Evolutionary conservation across 1,140 invertebrate species (phyloP), one percentile per base, ranked within the genome.

Genomic region (Dreissena rostriformis): DNA sequence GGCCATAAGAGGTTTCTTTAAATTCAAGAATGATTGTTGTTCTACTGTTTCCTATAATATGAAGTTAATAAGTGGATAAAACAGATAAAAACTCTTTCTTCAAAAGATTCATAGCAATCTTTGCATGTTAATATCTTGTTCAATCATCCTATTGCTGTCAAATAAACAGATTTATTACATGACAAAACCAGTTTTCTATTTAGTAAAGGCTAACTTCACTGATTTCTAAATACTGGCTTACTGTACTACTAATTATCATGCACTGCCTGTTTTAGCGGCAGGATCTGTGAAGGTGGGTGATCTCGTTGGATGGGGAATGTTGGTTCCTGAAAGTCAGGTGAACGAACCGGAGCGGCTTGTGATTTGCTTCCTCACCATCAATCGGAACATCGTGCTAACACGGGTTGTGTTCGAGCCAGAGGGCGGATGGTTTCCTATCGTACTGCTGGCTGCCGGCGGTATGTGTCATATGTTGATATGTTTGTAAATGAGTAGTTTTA

Each of bases 331-430:
- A 19, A 74, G 71, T 11, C 24, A 83, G 53, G 19, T 53, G n/a
- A 22, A 76, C 10, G 55, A 68, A 39, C 87, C 87, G 49, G 90
- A 92, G 66, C 87, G 91, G 66, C 77, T 92, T n/a, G 90, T 92
- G 66, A 90, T 92, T 52, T 92, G 91, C 61, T 92, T 91, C 85
- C 85, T 92, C 17, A 92, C 92, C 0, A 89, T 92, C 29, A 92
- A 92, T 86, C 86, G 90, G 15, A 87, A 90, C 29, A 88, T 92
- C 26, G 85, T 86, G 11, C 68, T 92, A 65, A 87, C 89, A 12
- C 75, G 92, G 72, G 92, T 92, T 57, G 72, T 92, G 63, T 91
- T 86, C 75, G 88, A 92, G 67, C 92, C 92, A 19, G 86, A 88
- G n/a, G 92, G 92, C n/a, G 92, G 92, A 39, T 90, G 92, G 57